Base-by-base conservation (phyloP, 23 tunicate genomes). In the Botrylloides violaceus region DNA sequence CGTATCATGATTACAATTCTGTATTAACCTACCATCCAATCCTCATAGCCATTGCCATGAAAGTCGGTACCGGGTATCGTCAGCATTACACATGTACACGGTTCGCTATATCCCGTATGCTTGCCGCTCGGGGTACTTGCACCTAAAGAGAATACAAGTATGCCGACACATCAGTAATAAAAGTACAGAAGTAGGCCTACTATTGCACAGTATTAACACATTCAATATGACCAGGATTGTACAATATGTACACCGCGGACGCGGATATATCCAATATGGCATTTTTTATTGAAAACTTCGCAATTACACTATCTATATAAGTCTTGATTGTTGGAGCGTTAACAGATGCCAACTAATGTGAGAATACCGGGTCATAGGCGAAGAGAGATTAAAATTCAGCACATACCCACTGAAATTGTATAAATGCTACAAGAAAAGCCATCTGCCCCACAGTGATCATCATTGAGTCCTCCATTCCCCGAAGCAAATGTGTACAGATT, bases 371-470 rank as follows among this genome's bases (percentile, higher is more conserved):
- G n/a, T n/a, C n/a, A n/a, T n/a, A n/a, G n/a, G n/a, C n/a, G 53
- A 7, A 43, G 9, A 15, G 53, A 43, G 15, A 43, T 43, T 9
- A 7, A 43, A 7, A 9, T 43, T 43, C 9, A 7, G 28, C 19
- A 63, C 57, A 20, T 39, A 68, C 74, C 74, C n/a, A 68, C 28
- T 1, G 60, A 24, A 25, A 68, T 68, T 21, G 74, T 68, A 28
- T 68, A 39, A 36, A 68, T 68, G 36, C 58, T 68, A 56, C 74
- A 68, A 1, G 57, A 5, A 28, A 2, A 68, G 9, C 74, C 74
- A 39, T 68, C 74, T 0, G 60, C 74, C 24, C 74, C 58, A 43
- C 74, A 68, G 47, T 68, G 74, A 68, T 68, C 74, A 43, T 68
- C 36, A 24, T 9, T 19, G 4, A 36, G 0, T 18, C 74, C 74